These are phyloP conservation scores for Eretmocerus hayati DNA, from an alignment of 2,888 invertebrate species.

Conservation along the genomic window DNA sequence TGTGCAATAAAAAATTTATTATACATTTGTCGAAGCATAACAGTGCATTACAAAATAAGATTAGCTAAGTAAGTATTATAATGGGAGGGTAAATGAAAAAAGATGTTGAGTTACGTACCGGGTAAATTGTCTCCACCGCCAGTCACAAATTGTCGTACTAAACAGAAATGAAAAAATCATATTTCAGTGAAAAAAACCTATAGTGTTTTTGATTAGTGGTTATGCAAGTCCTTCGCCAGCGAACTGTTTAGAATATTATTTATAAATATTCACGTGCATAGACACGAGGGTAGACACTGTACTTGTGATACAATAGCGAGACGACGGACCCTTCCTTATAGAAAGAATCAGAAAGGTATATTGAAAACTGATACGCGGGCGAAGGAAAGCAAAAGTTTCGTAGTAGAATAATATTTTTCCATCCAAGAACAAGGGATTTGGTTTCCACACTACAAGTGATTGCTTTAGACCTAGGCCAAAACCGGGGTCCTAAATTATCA, in stretches of 20 bases:
- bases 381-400: constrained; percentile 17
- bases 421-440: no score
- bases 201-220: constrained; percentile 15
- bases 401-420: constrained; percentile 6
- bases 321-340: no score
- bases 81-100: constrained; percentile 21
- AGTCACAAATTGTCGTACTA: constrained; percentile 50
- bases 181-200: constrained; percentile 41
- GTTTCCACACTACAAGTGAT: no score
- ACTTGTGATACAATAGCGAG: no score
- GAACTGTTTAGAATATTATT: constrained; percentile 1
- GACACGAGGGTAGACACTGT: no score
- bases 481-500: constrained; percentile 16
- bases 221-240: constrained; percentile 34
- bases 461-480: no score
- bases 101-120: constrained; percentile 48
- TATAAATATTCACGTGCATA: no score
- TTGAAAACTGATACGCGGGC: constrained; percentile 4
- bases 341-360: neutral
- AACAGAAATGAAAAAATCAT: constrained; percentile 48
- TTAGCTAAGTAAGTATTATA: no score
- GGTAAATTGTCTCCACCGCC: constrained; percentile 51
- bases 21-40: no score
- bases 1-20: no score
- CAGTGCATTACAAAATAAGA: constrained; percentile 16